These are phyloP conservation scores for Copidosoma floridanum DNA, from an alignment of 1,140 invertebrate genomes.

Conservation along the genomic window DNA sequence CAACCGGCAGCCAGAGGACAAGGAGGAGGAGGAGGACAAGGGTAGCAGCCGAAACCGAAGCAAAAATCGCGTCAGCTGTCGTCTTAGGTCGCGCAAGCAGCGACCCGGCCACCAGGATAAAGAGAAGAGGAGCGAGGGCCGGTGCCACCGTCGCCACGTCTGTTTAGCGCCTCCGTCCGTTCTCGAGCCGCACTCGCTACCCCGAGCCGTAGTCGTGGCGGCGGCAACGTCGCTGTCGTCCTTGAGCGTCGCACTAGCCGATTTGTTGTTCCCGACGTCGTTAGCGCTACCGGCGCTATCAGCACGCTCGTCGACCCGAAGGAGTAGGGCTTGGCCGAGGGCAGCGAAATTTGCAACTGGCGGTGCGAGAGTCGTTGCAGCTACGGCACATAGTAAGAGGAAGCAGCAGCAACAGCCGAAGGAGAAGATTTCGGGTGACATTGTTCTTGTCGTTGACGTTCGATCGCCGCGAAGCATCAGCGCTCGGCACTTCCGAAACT, in stretches of 20 bases:
- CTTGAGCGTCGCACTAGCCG: no score
- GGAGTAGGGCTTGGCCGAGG: no score
- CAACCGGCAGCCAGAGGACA: slow-evolving; percentile 25
- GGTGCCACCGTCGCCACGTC: neutral
- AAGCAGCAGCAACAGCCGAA: slow-evolving; percentile 12
- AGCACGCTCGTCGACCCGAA: no score
- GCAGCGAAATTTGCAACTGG: no score
- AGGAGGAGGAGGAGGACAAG: slow-evolving; percentile 29
- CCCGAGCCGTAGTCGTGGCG: neutral
- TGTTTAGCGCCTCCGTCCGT: neutral
- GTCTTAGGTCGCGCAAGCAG: no score
- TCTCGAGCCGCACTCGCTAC: neutral
- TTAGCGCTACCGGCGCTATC: no score
- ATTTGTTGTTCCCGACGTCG: no score
- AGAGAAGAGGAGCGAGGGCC: neutral
- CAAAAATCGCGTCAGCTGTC: slow-evolving; percentile 5
- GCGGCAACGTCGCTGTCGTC: no score
- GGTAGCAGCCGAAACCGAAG: slow-evolving; percentile 5
- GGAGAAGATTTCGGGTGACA: no score
- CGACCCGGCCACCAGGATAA: neutral
- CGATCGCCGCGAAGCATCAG: slow-evolving; percentile 47
- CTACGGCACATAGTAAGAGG: no score
- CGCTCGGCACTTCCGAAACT: slow-evolving; percentile 52
- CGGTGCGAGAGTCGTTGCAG: no score
- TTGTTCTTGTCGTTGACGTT: no score